phyloP scores from a whole-genome alignment of 2,888 invertebrate species.

The Trichopoda pennipes region DNA sequence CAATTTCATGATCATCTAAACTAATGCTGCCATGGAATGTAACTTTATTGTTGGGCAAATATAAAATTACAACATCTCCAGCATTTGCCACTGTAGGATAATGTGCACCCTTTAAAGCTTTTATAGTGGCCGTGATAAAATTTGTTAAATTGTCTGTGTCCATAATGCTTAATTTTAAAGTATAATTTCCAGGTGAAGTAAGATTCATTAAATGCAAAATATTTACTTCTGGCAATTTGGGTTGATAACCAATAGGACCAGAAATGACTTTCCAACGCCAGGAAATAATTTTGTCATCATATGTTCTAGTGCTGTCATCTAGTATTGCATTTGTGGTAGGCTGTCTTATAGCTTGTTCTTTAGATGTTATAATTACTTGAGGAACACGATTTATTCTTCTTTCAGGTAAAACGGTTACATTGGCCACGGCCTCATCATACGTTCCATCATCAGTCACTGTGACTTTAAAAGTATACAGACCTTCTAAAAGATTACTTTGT shows the following conservation, averaged over 20 bases:
- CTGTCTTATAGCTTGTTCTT: conserved; percentile 91
- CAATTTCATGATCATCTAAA: conserved; percentile 95
- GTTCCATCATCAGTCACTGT: conserved; percentile 88
- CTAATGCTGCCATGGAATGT: conserved; percentile 94
- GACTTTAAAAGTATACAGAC: conserved; percentile 92
- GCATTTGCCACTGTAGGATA: conserved; percentile 98
- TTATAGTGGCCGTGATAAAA: conserved; percentile 92
- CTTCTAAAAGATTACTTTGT: conserved; percentile 92
- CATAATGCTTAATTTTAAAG: conserved; percentile 93
- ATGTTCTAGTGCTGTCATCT: conserved; percentile 90
- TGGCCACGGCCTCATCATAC: conserved; percentile 91
- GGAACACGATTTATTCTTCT: conserved; percentile 92
- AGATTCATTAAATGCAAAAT: conserved; percentile 93
- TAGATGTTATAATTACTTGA: conserved; percentile 91
- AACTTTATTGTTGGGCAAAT: conserved; percentile 92
- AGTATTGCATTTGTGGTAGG: conserved; percentile 95
- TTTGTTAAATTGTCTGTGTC: conserved; percentile 94
- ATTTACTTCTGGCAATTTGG: conserved; percentile 88
- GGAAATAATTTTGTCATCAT: conserved; percentile 91
- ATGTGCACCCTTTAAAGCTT: conserved; percentile 93
- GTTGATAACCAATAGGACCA: conserved; percentile 93
- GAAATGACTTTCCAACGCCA: conserved; percentile 97
- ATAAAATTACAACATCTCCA: conserved; percentile 93
- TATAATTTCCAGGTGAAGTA: conserved; percentile 92
- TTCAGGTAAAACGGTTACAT: conserved; percentile 93